These are phyloP conservation scores for Dermolepida albohirtum DNA, from an alignment of 2,888 invertebrate species.

Conservation along the genomic window DNA sequence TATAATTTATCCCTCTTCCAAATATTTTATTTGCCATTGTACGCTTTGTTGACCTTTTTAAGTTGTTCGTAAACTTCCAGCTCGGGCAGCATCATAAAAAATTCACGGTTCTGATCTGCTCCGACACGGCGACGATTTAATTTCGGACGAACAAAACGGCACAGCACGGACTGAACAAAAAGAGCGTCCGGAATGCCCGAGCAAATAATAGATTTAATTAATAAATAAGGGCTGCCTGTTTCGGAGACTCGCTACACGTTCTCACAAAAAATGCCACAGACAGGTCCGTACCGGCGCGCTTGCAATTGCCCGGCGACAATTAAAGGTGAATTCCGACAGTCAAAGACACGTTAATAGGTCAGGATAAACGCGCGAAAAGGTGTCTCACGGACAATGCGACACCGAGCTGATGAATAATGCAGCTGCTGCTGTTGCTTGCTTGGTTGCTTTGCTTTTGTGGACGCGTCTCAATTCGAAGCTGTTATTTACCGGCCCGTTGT, in stretches of 20 bases:
- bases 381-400: conserved; percentile 45
- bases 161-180: conserved; percentile 31
- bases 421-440: conserved; percentile 44
- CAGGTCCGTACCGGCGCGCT: conserved; percentile 39
- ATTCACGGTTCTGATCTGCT: conserved; percentile 37
- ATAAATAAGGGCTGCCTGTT: conserved; percentile 42
- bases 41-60: conserved; percentile 35
- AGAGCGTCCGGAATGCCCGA: conserved; percentile 38
- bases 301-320: conserved; percentile 43
- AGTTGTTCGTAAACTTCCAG: conserved; percentile 36
- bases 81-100: conserved; percentile 31
- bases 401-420: conserved; percentile 53
- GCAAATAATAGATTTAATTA: conserved; percentile 44
- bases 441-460: conserved; percentile 14
- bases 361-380: conserved; percentile 36
- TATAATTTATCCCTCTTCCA: neutral
- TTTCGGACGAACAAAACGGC: conserved; percentile 35
- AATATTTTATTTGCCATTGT: conserved; percentile 31
- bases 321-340: conserved; percentile 44
- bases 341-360: conserved; percentile 45
- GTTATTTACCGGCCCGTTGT: conserved; percentile 56
- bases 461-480: conserved; percentile 49
- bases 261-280: conserved; percentile 39
- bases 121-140: conserved; percentile 37
- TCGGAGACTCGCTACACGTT: conserved; percentile 37